These are phyloP conservation scores for Xylocopa sonorina DNA, from an alignment of 1,140 invertebrate species.

Conservation along the genomic window DNA sequence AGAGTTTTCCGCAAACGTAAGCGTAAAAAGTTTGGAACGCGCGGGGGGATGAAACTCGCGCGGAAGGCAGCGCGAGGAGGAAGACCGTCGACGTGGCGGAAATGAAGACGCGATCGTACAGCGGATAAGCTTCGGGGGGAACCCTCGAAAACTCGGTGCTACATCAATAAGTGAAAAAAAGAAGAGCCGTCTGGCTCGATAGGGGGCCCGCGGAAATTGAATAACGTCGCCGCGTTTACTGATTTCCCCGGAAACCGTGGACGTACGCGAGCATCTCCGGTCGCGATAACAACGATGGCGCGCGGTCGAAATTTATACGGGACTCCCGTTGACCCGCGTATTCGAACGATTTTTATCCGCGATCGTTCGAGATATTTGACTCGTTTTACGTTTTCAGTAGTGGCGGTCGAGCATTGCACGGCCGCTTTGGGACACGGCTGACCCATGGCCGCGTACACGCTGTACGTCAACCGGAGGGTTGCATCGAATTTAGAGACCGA, in stretches of 20 bases:
- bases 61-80: conserved; percentile 15
- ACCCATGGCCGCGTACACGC: no score
- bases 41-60: not conserved
- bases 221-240: conserved; percentile 61
- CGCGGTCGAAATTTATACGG: conserved; percentile 52
- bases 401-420: no score
- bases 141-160: conserved; percentile 59
- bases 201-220: conserved; percentile 62
- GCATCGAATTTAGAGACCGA: no score
- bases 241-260: conserved; percentile 52
- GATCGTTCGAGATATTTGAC: not conserved
- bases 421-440: no score
- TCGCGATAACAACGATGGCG: conserved; percentile 53
- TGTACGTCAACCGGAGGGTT: no score
- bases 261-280: conserved; percentile 40
- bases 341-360: conserved; percentile 1
- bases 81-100: conserved; percentile 59
- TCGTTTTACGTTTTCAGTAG: no score
- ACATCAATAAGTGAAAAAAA: conserved; percentile 54
- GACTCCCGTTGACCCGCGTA: not conserved
- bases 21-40: conserved; percentile 18
- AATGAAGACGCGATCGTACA: conserved; percentile 66
- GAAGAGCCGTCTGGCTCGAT: conserved; percentile 31
- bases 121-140: conserved; percentile 55
- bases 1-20: conserved; percentile 28